Evolutionary conservation across 2,797 vertebrate species (phyloP), one percentile per base, ranked within the genome.

Genomic region (Ataeniobius toweri): DNA sequence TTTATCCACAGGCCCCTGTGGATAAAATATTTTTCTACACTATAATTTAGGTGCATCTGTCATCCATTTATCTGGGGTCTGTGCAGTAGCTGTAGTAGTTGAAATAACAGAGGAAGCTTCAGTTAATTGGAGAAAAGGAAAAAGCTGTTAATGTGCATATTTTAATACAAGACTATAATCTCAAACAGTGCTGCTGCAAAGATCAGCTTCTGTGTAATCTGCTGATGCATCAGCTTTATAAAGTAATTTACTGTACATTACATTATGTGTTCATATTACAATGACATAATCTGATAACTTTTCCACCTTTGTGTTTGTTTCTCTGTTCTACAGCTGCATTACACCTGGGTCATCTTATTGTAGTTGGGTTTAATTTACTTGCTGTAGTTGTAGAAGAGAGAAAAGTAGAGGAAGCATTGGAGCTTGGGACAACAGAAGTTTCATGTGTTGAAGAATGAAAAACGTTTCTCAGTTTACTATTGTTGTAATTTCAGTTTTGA

Each of bases 1-100:
- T 36, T 36, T 36, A 36, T 36, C 4, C 20, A 4, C 36, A 22
- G 20, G 0, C 20, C 63, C 18, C 8, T 36, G 22, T 22, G n/a
- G 26, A 59, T 74, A 44, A 46, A 61, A 61, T 41, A 22, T 18
- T n/a, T 44, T 26, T 20, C 53, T 28, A 59, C 1, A 3, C 31
- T 28, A 16, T 36, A 36, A 3, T 36, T 36, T 36, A 41, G 51
- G 68, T n/a, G 22, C 63, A 16, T 55, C 6, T 72, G 46, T 51
- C 0, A 4, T 68, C 59, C n/a, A 12, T 75, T 79, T 85, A 93
- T 89, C 89, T 83, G 56, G 48, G 10, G 75, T 61, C 9, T 41
- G 76, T 56, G 26, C 2, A 46, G 67, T 48, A 50, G 74, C 50
- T 58, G 82, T 22, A 41, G 83, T 6, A 53, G 1, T n/a, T 4